phyloP scores from a whole-genome alignment of 1,140 invertebrate species.

The Brachystomella parvula region DNA sequence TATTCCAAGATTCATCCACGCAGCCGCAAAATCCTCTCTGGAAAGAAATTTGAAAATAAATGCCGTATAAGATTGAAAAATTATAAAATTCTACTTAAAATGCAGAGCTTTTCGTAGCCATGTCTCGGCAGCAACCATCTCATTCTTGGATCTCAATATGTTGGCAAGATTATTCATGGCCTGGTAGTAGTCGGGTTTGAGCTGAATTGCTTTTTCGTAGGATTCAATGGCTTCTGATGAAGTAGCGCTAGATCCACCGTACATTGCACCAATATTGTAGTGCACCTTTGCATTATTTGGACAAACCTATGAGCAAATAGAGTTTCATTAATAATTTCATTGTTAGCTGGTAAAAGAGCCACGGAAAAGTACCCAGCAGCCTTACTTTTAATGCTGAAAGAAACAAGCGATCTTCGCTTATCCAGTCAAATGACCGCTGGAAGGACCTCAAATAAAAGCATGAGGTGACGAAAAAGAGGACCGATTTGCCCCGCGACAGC shows the following conservation, averaged over 20 bases:
- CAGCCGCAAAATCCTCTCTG: constrained; percentile 80
- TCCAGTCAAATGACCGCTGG: constrained; percentile 38
- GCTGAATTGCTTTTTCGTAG: constrained; percentile 54
- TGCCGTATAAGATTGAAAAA: background rate
- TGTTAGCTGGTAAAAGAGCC: background rate
- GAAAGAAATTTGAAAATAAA: constrained; percentile 33
- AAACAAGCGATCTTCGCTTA: constrained; percentile 40
- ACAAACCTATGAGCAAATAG: constrained; percentile 52
- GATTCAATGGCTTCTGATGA: constrained; percentile 57
- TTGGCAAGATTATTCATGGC: constrained; percentile 97
- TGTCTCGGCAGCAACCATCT: constrained; percentile 63
- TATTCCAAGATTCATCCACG: constrained; percentile 97
- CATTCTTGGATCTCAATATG: constrained; percentile 69
- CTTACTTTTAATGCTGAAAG: constrained; percentile 40
- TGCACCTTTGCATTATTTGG: constrained; percentile 90
- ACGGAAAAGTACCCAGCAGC: background rate
- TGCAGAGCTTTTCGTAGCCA: constrained; percentile 65
- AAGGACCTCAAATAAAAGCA: constrained; percentile 40
- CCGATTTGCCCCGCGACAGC: constrained; percentile 19
- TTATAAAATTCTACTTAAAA: constrained; percentile 46
- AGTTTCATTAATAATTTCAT: constrained; percentile 31
- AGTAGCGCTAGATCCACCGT: constrained; percentile 65
- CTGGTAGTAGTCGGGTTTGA: constrained; percentile 87
- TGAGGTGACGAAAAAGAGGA: constrained; percentile 18
- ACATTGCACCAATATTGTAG: constrained; percentile 85